Evolutionary conservation across 2,888 invertebrate species (phyloP), one percentile per base, ranked within the genome.

Genomic region (Strigamia crassipes): DNA sequence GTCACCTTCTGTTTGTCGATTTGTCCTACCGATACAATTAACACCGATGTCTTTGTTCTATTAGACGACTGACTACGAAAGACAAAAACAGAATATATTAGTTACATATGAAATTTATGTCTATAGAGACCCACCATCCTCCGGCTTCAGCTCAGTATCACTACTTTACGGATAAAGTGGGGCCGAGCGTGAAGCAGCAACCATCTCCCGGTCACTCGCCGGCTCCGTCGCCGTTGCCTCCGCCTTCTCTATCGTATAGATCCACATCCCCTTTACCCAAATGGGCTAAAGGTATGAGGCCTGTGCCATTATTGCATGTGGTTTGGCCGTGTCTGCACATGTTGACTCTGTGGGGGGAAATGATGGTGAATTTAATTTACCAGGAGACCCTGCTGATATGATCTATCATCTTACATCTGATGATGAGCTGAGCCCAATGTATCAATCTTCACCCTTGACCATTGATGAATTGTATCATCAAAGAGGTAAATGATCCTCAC

Each of bases 321-420:
- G n/a, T n/a, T n/a, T n/a, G n/a, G n/a, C n/a, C n/a, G n/a, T n/a
- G n/a, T n/a, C n/a, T n/a, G n/a, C n/a, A n/a, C 12, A 42, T 51
- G n/a, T 51, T 51, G n/a, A 51, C 13, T 13, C 41, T 8, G n/a
- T 27, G n/a, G 13, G 21, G 27, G 31, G 23, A 77, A 34, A 23
- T 34, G 15, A 23, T 51, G 34, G 77, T 77, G 6, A n/a, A 77
- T 31, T 77, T 77, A 77, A 23, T 73, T 73, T 66, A 27, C 87
- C 88, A 91, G 91, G 90, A 87, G 90, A 90, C 86, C 90, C 90
- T 87, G 89, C 90, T 85, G 90, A 91, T 86, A 89, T 90, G 85
- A 89, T 90, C 82, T 90, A 89, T 87, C 89, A 90, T 77, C 41
- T 83, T 23, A 80, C 77, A 42, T 34, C 42, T 27, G 83, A 82